Conservation (phyloP, 2,888 invertebrate species). For the Drosophila putrida region DNA sequence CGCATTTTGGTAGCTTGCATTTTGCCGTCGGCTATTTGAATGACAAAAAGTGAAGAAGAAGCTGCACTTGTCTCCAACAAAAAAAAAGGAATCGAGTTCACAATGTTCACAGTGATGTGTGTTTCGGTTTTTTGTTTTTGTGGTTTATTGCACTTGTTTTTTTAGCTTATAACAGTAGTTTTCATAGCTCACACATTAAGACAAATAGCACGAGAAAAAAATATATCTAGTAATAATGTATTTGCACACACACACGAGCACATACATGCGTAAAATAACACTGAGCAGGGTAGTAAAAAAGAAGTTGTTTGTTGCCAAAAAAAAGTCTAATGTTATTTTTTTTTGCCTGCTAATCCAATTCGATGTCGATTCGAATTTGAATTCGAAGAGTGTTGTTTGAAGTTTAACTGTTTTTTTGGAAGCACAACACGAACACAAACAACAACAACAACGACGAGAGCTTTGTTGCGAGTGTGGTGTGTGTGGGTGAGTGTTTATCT, state of each 20-base stretch:
- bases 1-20: constrained; percentile 86
- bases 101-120: constrained; percentile 1
- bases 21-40: constrained; percentile 56
- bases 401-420: constrained; percentile 42
- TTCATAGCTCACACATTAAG: constrained; percentile 37
- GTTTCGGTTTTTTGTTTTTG: not conserved
- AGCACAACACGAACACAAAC: constrained; percentile 41
- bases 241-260: constrained; percentile 1
- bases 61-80: not conserved
- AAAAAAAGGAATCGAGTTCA: constrained; percentile 22
- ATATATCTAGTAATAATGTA: not conserved
- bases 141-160: constrained; percentile 58
- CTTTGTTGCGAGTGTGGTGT: not conserved
- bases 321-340: not conserved
- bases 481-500: constrained; percentile 20
- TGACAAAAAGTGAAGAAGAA: not conserved
- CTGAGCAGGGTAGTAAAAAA: not conserved
- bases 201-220: constrained; percentile 16
- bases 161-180: constrained; percentile 23
- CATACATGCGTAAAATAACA: constrained; percentile 4
- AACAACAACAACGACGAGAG: constrained; percentile 1
- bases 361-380: not conserved
- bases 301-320: not conserved
- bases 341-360: constrained; percentile 15
- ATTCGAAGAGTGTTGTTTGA: constrained; percentile 14